These are phyloP conservation scores for Cyphomyrmex costatus DNA, from an alignment of 1,140 invertebrate genomes.

Conservation along the genomic window DNA sequence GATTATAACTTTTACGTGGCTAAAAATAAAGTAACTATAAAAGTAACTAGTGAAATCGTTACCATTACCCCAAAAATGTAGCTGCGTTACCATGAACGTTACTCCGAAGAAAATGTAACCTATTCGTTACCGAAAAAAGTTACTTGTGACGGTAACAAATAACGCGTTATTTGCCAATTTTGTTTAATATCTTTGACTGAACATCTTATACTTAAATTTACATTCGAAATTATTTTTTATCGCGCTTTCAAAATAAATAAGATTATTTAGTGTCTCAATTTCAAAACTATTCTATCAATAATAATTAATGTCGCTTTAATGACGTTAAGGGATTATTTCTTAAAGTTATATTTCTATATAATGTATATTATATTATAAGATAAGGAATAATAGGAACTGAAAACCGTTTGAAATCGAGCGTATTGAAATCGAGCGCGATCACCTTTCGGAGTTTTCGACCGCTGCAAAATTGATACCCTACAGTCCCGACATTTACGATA, in stretches of 20 bases:
- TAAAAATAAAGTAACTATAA: no score
- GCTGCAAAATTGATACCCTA: constrained; percentile 57
- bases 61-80: no score
- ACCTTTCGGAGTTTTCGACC: constrained; percentile 40
- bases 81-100: no score
- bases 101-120: no score
- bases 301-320: not conserved
- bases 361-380: no score
- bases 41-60: no score
- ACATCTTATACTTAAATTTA: not conserved
- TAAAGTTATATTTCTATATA: not conserved
- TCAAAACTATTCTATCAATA: not conserved
- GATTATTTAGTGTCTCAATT: constrained; percentile 1
- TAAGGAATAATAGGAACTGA: no score
- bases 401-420: not conserved
- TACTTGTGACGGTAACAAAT: no score
- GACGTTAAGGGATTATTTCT: constrained; percentile 4
- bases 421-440: not conserved
- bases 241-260: not conserved
- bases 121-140: no score
- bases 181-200: not conserved
- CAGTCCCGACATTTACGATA: constrained; percentile 61
- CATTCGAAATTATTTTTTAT: not conserved
- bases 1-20: no score
- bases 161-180: no score